Evolutionary conservation across 1,140 invertebrate species (phyloP).

Genomic region (Samia ricini): DNA sequence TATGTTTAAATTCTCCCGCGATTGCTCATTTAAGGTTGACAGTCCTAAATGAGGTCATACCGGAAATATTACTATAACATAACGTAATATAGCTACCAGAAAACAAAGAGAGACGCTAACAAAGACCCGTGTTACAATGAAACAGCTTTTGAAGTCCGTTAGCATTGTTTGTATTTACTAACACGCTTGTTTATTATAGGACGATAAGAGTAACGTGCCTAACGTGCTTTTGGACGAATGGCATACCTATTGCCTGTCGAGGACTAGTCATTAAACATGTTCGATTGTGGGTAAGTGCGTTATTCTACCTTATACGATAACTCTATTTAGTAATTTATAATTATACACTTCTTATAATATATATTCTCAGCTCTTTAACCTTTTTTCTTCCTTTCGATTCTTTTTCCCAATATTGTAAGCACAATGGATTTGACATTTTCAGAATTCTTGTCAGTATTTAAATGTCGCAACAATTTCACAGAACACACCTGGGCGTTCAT

Average conservation of each 20-base stretch:
- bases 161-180: background rate
- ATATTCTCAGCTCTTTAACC: no score
- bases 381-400: no score
- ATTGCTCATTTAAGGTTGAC: no score
- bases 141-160: background rate
- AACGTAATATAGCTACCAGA: background rate
- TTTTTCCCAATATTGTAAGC: no score
- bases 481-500: no score
- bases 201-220: background rate
- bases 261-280: background rate
- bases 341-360: no score
- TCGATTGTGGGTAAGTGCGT: background rate
- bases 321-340: no score
- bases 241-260: no score
- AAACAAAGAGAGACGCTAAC: background rate
- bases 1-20: no score
- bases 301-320: background rate
- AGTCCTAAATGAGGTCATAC: background rate
- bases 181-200: background rate
- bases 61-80: background rate
- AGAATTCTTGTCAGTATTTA: no score
- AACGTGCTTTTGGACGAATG: background rate
- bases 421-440: no score
- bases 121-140: background rate
- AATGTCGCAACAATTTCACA: no score